Evolutionary conservation across 1,140 invertebrate genomes (phyloP), one percentile per base, ranked within the genome.

Genomic region (Melipona quadrifasciata): DNA sequence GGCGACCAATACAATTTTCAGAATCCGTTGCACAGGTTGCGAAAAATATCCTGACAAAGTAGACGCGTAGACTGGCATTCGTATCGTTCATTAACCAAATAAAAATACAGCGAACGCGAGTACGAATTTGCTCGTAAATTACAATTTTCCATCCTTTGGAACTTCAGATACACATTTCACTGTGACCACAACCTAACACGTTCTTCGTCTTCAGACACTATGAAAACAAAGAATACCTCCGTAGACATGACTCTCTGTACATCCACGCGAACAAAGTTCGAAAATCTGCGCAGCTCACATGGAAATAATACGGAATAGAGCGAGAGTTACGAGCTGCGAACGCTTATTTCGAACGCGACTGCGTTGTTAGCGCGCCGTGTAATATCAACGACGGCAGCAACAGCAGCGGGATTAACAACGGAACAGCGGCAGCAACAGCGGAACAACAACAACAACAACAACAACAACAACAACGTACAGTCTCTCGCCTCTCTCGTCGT

Each of bases 331-430:
- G 80, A 89, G 82, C 76, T 51, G 82, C 86, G 68, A 91, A 89
- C 87, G 89, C 89, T 93, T 93, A 92, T 91, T 92, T 89, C 74
- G 88, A 91, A 87, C 79, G 80, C 80, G 89, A 51, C 1, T 67
- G 64, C 75, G 88, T 89, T 87, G 91, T 91, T 91, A 86, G 75
- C 85, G 80, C 89, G 74, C 70, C 85, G 83, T 92, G 91, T 92
- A 92, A 93, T 92, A 90, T 87, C 88, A 87, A 89, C 79, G 57
- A 78, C 80, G 80, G 67, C 53, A 86, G 89, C 82, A 65, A 67
- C 53, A 86, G 89, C 87, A 65, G 88, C 87, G 83, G 81, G 70
- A 61, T 72, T 80, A 76, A 64, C 80, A 85, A 81, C 83, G 70
- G 64, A 90, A 89, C 88, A 86, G 68, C 85, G 84, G 67, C 85